These are phyloP conservation scores for Anoura caudifer DNA, from an alignment of 2,113 vertebrate species.

Conservation along the genomic window DNA sequence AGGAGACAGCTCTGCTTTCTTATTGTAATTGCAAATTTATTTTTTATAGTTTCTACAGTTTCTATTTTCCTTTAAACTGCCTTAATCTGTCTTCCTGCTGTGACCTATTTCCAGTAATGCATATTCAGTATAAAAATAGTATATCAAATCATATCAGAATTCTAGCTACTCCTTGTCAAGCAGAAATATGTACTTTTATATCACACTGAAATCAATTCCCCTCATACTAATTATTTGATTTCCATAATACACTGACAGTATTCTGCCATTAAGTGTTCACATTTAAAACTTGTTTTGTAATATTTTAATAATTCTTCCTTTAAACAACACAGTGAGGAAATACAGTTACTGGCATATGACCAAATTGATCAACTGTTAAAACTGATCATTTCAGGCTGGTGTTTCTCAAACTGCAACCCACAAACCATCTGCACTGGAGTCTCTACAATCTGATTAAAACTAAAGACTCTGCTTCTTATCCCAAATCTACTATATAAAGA, in stretches of 20 bases:
- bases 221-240: constrained; percentile 74
- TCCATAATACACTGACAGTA: constrained; percentile 65
- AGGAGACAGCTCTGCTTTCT: constrained; percentile 58
- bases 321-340: constrained; percentile 49
- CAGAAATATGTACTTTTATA: constrained; percentile 63
- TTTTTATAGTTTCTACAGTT: constrained; percentile 74
- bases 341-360: background rate
- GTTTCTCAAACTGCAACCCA: background rate
- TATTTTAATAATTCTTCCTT: constrained; percentile 64
- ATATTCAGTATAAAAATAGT: constrained; percentile 77
- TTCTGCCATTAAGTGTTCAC: constrained; percentile 56
- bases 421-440: background rate
- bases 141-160: constrained; percentile 74
- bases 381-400: background rate
- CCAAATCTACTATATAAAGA: background rate
- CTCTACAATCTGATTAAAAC: background rate
- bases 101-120: constrained; percentile 78
- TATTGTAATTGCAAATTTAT: constrained; percentile 79
- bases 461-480: background rate
- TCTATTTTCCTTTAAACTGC: constrained; percentile 76
- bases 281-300: constrained; percentile 65
- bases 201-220: constrained; percentile 67
- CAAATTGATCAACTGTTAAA: background rate
- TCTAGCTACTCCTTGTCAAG: constrained; percentile 58
- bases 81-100: constrained; percentile 78